Evolutionary conservation across 2,888 invertebrate species (phyloP).

Genomic region (Rhorus exstirpatorius): DNA sequence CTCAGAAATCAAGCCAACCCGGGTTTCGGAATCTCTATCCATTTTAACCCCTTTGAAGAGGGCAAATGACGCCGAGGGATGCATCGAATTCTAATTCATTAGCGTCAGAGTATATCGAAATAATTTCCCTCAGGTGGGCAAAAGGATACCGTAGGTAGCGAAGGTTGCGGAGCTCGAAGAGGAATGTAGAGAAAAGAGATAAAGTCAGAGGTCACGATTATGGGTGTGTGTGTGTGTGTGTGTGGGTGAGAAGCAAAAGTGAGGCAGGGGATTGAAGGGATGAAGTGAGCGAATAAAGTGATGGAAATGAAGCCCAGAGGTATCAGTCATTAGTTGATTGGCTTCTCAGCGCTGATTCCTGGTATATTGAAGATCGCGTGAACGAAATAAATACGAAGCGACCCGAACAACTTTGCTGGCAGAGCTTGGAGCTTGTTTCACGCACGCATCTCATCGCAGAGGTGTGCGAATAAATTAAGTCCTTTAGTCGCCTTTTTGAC

Average conservation of each 20-base stretch:
- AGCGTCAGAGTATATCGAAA: constrained; percentile 67
- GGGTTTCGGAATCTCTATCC: not conserved
- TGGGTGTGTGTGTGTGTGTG: not conserved
- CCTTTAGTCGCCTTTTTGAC: constrained; percentile 15
- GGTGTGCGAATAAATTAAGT: constrained; percentile 32
- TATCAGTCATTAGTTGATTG: constrained; percentile 80
- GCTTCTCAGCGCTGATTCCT: constrained; percentile 63
- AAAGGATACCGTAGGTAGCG: constrained; percentile 43
- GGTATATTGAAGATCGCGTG: constrained; percentile 51
- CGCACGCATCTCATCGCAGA: constrained; percentile 4
- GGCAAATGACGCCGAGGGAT: not conserved
- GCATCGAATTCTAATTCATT: constrained; percentile 73
- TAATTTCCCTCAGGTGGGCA: constrained; percentile 74
- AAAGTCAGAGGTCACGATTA: constrained; percentile 2
- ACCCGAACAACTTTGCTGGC: constrained; percentile 63
- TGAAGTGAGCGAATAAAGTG: constrained; percentile 27
- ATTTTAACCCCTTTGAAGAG: not conserved
- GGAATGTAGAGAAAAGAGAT: constrained; percentile 10
- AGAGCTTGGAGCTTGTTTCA: constrained; percentile 60
- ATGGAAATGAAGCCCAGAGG: constrained; percentile 65
- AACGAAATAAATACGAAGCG: constrained; percentile 62
- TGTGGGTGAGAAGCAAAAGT: not conserved
- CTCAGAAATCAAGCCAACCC: not conserved
- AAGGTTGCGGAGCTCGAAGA: constrained; percentile 44
- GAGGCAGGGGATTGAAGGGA: constrained; percentile 3